These are phyloP conservation scores for Myzus persicae DNA, from an alignment of 1,140 invertebrate species.

Conservation along the genomic window DNA sequence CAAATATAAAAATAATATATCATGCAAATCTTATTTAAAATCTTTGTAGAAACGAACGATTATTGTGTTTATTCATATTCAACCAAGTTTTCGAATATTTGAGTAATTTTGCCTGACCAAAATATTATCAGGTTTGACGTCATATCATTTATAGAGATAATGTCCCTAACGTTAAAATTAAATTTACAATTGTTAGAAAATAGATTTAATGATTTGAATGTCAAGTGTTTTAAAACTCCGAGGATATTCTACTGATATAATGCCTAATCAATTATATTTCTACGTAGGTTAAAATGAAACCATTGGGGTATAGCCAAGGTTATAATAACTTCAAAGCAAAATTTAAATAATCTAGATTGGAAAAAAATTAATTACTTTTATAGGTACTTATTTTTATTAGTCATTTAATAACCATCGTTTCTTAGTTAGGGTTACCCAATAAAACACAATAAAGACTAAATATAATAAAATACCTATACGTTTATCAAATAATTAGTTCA, in stretches of 20 bases:
- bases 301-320: not conserved
- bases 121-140: not conserved
- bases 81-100: not conserved
- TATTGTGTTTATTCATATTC: not conserved
- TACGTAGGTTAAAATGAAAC: not conserved
- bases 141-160: not conserved
- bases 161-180: not conserved
- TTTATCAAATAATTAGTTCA: not conserved
- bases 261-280: not conserved
- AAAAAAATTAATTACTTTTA: not conserved
- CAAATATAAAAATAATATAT: not conserved
- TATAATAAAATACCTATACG: not conserved
- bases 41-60: not conserved
- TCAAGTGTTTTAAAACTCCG: not conserved
- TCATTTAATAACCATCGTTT: not conserved
- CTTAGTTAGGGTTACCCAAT: not conserved
- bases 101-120: not conserved
- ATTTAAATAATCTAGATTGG: not conserved
- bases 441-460: not conserved
- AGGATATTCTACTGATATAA: not conserved
- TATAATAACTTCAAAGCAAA: not conserved
- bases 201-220: not conserved
- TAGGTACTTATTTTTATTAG: not conserved
- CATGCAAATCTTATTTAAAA: not conserved
- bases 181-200: not conserved